These are phyloP conservation scores for Alaudala cheleensis DNA, from an alignment of 2,113 vertebrate genomes.

Conservation along the genomic window DNA sequence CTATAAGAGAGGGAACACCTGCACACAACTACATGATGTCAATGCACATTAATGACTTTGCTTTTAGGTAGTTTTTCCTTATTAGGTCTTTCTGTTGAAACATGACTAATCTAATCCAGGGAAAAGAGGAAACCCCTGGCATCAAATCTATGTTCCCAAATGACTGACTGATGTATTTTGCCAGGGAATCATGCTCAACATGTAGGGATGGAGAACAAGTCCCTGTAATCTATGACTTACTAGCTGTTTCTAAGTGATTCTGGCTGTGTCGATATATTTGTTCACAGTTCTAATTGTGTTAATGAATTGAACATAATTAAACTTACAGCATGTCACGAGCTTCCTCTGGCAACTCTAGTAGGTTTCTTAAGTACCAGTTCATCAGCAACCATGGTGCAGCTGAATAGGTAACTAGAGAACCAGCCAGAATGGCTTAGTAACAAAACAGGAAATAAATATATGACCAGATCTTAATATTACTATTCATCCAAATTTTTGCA, in stretches of 20 bases:
- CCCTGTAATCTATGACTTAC: slow-evolving; percentile 67
- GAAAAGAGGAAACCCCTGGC: neutral
- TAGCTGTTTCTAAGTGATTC: slow-evolving; percentile 73
- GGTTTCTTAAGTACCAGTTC: slow-evolving; percentile 58
- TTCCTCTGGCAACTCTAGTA: slow-evolving; percentile 71
- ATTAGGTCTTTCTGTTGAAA: slow-evolving; percentile 31
- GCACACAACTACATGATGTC: neutral
- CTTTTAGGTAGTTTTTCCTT: neutral
- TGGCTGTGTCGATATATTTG: slow-evolving; percentile 76
- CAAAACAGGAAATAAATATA: neutral
- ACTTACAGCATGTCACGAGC: slow-evolving; percentile 71
- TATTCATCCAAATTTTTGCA: neutral
- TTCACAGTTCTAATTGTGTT: slow-evolving; percentile 78
- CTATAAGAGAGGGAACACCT: too few relatives aligned
- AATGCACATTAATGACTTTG: neutral
- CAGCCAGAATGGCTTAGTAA: neutral
- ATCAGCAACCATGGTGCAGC: neutral
- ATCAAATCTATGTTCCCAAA: neutral
- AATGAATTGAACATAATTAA: slow-evolving; percentile 82
- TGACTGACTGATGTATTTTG: slow-evolving; percentile 28
- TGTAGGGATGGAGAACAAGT: slow-evolving; percentile 27
- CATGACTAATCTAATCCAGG: neutral
- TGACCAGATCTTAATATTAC: neutral
- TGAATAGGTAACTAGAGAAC: neutral
- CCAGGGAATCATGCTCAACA: neutral